A percentile compares a stretch with the other conserved stretches of the same genome.
Conservation (phyloP, 2,797 vertebrate species). For the Arremon brunneinucha region DNA sequence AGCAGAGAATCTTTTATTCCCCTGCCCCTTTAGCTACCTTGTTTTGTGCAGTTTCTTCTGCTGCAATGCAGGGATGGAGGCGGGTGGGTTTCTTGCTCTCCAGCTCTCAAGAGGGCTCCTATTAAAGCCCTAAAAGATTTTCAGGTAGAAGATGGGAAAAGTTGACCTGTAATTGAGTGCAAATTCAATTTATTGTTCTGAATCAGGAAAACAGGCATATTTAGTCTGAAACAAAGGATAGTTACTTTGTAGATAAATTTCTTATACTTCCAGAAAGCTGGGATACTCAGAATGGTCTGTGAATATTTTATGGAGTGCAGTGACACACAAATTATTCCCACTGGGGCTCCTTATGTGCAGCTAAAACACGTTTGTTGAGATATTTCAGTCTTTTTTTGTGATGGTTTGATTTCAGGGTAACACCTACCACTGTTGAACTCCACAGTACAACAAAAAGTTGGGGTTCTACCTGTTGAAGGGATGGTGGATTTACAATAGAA, state of each 20-base stretch:
- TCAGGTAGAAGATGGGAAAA: neutral
- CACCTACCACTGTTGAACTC: neutral
- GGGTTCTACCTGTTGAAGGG: neutral
- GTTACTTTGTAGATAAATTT: neutral
- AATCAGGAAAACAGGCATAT: neutral
- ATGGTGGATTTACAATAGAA: neutral
- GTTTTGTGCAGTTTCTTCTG: neutral
- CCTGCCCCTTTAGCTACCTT: neutral
- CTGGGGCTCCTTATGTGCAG: neutral
- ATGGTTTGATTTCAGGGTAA: neutral
- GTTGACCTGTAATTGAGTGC: neutral
- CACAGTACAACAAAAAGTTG: rapidly evolving
- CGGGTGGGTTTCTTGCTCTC: neutral
- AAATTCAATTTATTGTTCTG: neutral
- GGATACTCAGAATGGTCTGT: neutral
- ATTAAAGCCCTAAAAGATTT: neutral
- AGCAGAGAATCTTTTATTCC: neutral
- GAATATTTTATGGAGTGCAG: neutral
- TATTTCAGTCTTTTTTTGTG: neutral
- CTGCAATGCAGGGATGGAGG: neutral
- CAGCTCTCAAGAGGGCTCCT: neutral
- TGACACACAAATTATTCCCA: neutral
- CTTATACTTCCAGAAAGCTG: neutral
- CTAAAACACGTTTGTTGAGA: neutral
- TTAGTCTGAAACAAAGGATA: neutral